These are phyloP conservation scores for Ochotona princeps DNA, from an alignment of 2,113 vertebrate species.

Conservation along the genomic window DNA sequence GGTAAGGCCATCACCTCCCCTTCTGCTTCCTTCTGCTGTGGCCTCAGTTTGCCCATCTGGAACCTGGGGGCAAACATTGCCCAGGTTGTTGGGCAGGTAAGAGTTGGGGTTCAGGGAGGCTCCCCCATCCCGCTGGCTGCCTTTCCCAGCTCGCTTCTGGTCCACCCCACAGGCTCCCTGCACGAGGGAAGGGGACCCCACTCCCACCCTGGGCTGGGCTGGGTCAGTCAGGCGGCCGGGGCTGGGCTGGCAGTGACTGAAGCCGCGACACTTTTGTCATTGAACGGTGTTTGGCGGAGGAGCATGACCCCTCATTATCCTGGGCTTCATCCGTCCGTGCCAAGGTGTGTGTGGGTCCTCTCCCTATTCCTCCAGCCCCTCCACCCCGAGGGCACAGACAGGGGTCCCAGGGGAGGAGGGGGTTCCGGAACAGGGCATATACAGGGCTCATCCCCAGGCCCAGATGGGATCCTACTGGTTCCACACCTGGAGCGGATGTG, in stretches of 20 bases:
- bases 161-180: not conserved
- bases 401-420: not conserved
- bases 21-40: not conserved
- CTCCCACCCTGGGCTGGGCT: not conserved
- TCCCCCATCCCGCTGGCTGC: not conserved
- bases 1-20: accelerated
- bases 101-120: not conserved
- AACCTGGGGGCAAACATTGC: not conserved
- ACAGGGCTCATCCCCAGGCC: no score
- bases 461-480: no score
- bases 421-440: no score
- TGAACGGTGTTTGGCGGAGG: conserved; percentile 57
- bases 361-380: not conserved
- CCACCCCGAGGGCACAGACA: not conserved
- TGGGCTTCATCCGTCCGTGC: not conserved
- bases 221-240: not conserved
- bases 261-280: conserved; percentile 12
- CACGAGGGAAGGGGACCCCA: not conserved
- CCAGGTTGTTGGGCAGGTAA: no score
- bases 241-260: not conserved
- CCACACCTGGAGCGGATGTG: no score
- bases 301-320: conserved; percentile 67
- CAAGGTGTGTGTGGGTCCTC: no score
- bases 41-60: conserved; percentile 51
- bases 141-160: not conserved